phyloP scores from a whole-genome alignment of 2,113 vertebrate species.

The Tachysurus fulvidraco region DNA sequence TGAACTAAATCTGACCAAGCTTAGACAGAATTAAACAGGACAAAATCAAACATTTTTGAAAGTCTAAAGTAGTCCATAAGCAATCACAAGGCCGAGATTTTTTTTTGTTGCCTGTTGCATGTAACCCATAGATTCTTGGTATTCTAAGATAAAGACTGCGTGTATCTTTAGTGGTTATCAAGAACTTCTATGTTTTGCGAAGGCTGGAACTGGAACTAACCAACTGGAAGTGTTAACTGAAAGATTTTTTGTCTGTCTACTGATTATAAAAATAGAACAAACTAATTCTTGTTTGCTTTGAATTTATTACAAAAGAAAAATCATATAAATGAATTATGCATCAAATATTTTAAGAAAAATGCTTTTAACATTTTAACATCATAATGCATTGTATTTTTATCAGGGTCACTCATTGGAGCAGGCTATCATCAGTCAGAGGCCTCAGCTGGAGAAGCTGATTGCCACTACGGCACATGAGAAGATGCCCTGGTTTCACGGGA shows the following conservation, averaged over 20 bases:
- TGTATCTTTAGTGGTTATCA: too few species aligned
- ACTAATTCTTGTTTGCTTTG: background rate
- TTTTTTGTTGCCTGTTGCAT: background rate
- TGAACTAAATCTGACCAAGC: background rate
- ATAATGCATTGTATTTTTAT: background rate
- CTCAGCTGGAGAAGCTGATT: constrained; percentile 93
- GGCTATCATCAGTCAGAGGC: constrained; percentile 96
- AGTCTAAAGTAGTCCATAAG: background rate
- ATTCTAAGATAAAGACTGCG: background rate
- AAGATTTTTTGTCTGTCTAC: background rate
- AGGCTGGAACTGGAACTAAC: background rate
- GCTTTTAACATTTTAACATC: too few species aligned
- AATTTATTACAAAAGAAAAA: background rate
- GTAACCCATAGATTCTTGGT: background rate
- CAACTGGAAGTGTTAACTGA: background rate
- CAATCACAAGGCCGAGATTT: background rate
- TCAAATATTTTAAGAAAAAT: background rate
- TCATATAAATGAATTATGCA: background rate
- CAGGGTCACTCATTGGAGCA: constrained; percentile 92
- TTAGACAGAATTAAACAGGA: too few species aligned
- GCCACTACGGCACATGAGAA: constrained; percentile 92
- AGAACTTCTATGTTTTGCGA: background rate
- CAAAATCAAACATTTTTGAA: background rate
- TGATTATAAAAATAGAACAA: background rate
- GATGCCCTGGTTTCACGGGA: constrained; percentile 96